Base-by-base conservation (phyloP, 1,140 invertebrate genomes). In the Bombus confusus region DNA sequence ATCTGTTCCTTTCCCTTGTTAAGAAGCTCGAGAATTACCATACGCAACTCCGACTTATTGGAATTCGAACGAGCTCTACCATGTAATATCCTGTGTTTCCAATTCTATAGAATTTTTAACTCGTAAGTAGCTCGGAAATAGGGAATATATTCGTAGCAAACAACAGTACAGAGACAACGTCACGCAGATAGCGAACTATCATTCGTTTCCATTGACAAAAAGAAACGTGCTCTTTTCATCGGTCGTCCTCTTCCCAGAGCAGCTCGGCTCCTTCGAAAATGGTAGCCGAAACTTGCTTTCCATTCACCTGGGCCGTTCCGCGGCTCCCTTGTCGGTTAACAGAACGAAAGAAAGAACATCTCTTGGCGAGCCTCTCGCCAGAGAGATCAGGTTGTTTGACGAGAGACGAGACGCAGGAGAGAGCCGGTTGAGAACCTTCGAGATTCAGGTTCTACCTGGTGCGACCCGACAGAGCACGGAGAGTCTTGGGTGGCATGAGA, bases 401-500 rank as follows among this genome's bases (percentile, higher is more conserved):
- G 69, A 77, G 74, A 47, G 68, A 52, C 73, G 47, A 66, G 31
- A 62, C 52, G 34, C 41, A 39, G 28, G 62, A 79, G 52, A 86
- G 84, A 89, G 90, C 85, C 83, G 91, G 93, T 94, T 95, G 94
- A 94, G 94, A 95, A 94, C 93, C 94, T 86, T 89, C 78, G 86
- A 91, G 90, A 94, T 94, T 94, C 94, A 94, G 94, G 94, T 95
- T 95, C 92, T 93, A 92, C 89, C 79, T 78, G 88, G 91, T 89
- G 78, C 91, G 91, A 93, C 89, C 89, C 87, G 88, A 89, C 90
- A 85, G 83, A 73, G 80, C 76, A 84, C 89, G 91, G 83, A 91
- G 91, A 91, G 86, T 90, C 92, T 91, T 93, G 92, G 93, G 92
- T 94, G 92, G 93, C 88, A 91, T 83, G 83, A 91, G 92, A 92